phyloP scores from a whole-genome alignment of 2,113 vertebrate genomes.

The Neolamprologus caudopunctatus region DNA sequence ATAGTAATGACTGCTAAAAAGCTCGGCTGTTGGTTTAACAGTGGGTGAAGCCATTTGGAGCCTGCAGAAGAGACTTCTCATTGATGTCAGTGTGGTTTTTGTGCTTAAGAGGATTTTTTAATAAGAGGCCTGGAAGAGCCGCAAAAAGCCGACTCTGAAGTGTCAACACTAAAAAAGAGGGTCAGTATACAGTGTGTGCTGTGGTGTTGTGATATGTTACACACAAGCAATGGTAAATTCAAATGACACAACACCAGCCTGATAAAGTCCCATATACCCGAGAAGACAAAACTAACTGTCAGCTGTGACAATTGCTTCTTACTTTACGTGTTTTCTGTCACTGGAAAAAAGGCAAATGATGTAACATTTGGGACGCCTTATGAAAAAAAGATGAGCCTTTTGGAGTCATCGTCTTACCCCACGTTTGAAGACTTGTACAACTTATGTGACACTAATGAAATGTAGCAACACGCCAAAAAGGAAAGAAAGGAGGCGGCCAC shows the following conservation, averaged over 20 bases:
- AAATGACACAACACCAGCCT: background rate
- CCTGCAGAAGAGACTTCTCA: conserved; percentile 8
- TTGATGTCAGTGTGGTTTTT: background rate
- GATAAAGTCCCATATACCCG: background rate
- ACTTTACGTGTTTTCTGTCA: background rate
- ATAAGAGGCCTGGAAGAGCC: background rate
- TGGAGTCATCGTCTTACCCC: background rate
- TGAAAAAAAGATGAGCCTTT: background rate
- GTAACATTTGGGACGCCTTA: background rate
- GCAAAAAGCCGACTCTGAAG: background rate
- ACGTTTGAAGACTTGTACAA: background rate
- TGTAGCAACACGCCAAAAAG: background rate
- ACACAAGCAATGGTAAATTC: background rate
- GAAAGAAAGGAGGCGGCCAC: background rate
- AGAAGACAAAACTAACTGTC: background rate
- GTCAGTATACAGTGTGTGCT: background rate
- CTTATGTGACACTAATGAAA: background rate
- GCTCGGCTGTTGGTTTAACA: conserved; percentile 43
- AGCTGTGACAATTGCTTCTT: background rate
- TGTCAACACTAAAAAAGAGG: background rate
- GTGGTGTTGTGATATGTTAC: background rate
- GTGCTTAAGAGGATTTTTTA: background rate
- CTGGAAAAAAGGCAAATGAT: background rate
- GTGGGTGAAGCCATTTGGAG: conserved; percentile 39
- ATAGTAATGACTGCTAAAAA: conserved; percentile 43